These are phyloP conservation scores for Dicerorhinus sumatrensis DNA, from an alignment of 2,113 vertebrate genomes.

Conservation along the genomic window DNA sequence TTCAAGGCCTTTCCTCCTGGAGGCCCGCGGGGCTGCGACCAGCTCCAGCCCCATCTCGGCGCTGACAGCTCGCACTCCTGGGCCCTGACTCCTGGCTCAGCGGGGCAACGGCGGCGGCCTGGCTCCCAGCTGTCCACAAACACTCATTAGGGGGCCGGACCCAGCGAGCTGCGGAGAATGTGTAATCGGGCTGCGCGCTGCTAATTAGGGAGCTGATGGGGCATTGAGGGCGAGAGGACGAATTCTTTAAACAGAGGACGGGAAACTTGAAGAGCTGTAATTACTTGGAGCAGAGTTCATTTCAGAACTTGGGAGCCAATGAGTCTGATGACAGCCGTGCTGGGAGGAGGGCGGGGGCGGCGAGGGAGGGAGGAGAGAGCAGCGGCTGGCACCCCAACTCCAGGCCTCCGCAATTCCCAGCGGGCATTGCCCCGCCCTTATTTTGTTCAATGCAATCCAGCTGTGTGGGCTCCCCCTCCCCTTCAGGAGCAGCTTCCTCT, in stretches of 20 bases:
- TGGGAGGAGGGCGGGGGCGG: slow-evolving; percentile 80
- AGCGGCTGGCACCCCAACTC: not conserved
- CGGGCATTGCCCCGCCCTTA: not conserved
- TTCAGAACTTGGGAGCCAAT: slow-evolving; percentile 99
- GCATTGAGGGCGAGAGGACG: slow-evolving; percentile 99
- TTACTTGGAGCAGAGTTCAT: slow-evolving; percentile 99
- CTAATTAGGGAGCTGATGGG: slow-evolving; percentile 99
- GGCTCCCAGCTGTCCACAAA: slow-evolving; percentile 99
- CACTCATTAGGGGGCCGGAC: slow-evolving; percentile 99
- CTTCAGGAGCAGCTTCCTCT: not conserved
- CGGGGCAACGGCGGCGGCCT: slow-evolving; percentile 92
- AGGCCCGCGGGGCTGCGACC: slow-evolving; percentile 93
- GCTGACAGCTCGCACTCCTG: slow-evolving; percentile 99
- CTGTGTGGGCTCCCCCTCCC: not conserved
- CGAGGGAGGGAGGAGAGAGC: not conserved
- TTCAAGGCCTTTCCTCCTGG: slow-evolving; percentile 97
- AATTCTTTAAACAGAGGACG: slow-evolving; percentile 99
- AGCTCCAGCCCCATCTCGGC: slow-evolving; percentile 96
- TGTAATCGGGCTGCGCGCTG: slow-evolving; percentile 98
- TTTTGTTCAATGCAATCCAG: not conserved
- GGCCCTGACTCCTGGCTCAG: slow-evolving; percentile 98
- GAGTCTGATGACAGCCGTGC: slow-evolving; percentile 96
- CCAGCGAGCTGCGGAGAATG: slow-evolving; percentile 99
- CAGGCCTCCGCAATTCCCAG: not conserved
- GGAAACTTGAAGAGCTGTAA: slow-evolving; percentile 99